Evolutionary conservation across 2,113 vertebrate genomes (phyloP).

Genomic region (Lepisosteus oculatus): DNA sequence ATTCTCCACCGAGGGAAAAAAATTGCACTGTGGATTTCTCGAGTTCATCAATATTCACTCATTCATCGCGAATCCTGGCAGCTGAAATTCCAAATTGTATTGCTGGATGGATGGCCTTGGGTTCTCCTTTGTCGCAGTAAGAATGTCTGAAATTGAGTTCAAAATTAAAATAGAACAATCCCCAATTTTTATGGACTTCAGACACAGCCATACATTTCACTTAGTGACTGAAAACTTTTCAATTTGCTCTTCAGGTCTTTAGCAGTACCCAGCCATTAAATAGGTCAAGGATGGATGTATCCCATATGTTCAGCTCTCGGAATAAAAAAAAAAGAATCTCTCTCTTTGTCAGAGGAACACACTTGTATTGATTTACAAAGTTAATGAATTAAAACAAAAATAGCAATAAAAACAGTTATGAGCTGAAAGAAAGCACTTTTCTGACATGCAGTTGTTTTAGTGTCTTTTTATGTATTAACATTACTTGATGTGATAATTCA

Average conservation of each 20-base stretch:
- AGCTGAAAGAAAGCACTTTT: too few species aligned
- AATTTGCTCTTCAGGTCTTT: slow-evolving; percentile 58
- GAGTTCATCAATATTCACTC: slow-evolving; percentile 76
- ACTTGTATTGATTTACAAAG: slow-evolving; percentile 40
- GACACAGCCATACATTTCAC: slow-evolving; percentile 69
- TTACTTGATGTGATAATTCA: neutral
- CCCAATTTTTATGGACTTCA: slow-evolving; percentile 59
- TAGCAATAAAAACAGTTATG: neutral
- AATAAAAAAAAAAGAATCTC: slow-evolving; percentile 32
- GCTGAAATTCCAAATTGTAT: slow-evolving; percentile 70
- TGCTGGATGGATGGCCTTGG: slow-evolving; percentile 60
- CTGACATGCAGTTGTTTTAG: neutral
- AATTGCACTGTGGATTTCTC: slow-evolving; percentile 59
- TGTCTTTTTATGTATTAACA: slow-evolving; percentile 1
- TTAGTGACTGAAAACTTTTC: slow-evolving; percentile 68
- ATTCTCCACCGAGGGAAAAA: slow-evolving; percentile 57
- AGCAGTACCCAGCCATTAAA: slow-evolving; percentile 67
- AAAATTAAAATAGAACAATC: slow-evolving; percentile 76
- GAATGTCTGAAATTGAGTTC: slow-evolving; percentile 66
- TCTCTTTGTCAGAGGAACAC: slow-evolving; percentile 42
- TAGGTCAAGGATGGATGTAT: slow-evolving; percentile 67
- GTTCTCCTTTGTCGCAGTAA: slow-evolving; percentile 60
- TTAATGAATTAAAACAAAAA: slow-evolving; percentile 38
- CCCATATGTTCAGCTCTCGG: slow-evolving; percentile 43
- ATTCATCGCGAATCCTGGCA: slow-evolving; percentile 73